Evolutionary conservation across 2,113 vertebrate genomes (phyloP).

Genomic region (Cnemophilus loriae): DNA sequence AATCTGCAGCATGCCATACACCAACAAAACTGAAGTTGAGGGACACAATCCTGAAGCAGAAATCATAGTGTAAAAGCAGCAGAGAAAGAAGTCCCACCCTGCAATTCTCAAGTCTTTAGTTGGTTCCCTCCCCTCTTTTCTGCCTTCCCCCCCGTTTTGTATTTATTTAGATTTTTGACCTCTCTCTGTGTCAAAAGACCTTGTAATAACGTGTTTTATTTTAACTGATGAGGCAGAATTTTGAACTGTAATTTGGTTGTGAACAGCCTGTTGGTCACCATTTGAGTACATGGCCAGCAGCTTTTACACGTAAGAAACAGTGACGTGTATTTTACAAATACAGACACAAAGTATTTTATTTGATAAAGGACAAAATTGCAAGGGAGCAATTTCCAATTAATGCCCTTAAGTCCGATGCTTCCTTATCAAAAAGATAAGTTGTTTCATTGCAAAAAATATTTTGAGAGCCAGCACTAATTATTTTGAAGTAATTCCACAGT

Average conservation of each 20-base stretch:
- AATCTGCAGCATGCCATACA: slow-evolving; percentile 9
- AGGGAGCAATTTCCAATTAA: background rate
- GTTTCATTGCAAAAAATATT: background rate
- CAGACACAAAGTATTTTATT: background rate
- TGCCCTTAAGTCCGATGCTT: background rate
- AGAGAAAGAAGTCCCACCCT: slow-evolving; percentile 47
- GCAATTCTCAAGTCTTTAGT: background rate
- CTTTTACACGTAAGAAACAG: background rate
- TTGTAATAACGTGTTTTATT: background rate
- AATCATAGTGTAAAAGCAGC: slow-evolving; percentile 40
- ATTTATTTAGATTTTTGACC: slow-evolving; percentile 14
- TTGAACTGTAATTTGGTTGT: background rate
- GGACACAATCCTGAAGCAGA: slow-evolving; percentile 11
- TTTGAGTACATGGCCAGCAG: background rate
- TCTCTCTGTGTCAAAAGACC: slow-evolving; percentile 26
- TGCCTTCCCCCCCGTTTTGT: background rate
- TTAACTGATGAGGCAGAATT: background rate
- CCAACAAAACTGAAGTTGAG: slow-evolving; percentile 29
- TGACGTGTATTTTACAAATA: background rate
- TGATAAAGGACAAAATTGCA: background rate
- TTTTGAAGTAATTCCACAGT: background rate
- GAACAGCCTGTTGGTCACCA: background rate
- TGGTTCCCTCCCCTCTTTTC: background rate
- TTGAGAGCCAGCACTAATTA: background rate
- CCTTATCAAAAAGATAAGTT: background rate